Conservation (phyloP, 2,113 vertebrate genomes). For the Pangasianodon hypophthalmus region DNA sequence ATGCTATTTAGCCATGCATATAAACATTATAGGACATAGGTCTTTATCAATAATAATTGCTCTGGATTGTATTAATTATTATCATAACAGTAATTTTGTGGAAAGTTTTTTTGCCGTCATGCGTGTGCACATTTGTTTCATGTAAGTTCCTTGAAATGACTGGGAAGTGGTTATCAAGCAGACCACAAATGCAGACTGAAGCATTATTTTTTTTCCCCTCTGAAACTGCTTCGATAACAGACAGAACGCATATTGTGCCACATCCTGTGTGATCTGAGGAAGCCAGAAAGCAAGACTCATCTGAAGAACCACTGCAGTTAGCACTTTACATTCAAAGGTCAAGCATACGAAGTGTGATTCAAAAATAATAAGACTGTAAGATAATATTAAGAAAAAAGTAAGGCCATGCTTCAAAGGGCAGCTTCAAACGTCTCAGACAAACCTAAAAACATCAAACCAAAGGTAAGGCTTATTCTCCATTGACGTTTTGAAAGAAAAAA, state of each 20-base stretch:
- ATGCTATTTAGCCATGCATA: background rate
- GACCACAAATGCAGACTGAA: slow-evolving; percentile 66
- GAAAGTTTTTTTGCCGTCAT: background rate
- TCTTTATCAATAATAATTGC: background rate
- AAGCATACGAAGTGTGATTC: background rate
- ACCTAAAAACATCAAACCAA: slow-evolving; percentile 72
- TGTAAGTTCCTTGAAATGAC: slow-evolving; percentile 61
- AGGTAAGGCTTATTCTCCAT: slow-evolving; percentile 65
- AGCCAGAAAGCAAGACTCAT: slow-evolving; percentile 61
- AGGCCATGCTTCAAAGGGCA: slow-evolving; percentile 74
- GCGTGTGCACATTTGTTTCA: background rate
- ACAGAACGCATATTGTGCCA: slow-evolving; percentile 67
- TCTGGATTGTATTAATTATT: background rate
- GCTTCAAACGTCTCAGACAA: slow-evolving; percentile 77
- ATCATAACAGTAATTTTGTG: background rate
- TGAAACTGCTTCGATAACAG: slow-evolving; percentile 59
- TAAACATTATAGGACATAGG: background rate
- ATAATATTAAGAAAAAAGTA: slow-evolving; percentile 25
- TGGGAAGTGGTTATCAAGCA: slow-evolving; percentile 41
- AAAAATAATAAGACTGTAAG: slow-evolving; percentile 22
- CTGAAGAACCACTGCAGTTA: slow-evolving; percentile 40
- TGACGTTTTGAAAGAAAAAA: background rate
- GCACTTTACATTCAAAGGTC: slow-evolving; percentile 32
- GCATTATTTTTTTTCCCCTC: slow-evolving; percentile 61
- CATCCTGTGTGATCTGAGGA: slow-evolving; percentile 76